Evolutionary conservation across 2,797 vertebrate species (phyloP).

Genomic region (Champsocephalus gunnari): DNA sequence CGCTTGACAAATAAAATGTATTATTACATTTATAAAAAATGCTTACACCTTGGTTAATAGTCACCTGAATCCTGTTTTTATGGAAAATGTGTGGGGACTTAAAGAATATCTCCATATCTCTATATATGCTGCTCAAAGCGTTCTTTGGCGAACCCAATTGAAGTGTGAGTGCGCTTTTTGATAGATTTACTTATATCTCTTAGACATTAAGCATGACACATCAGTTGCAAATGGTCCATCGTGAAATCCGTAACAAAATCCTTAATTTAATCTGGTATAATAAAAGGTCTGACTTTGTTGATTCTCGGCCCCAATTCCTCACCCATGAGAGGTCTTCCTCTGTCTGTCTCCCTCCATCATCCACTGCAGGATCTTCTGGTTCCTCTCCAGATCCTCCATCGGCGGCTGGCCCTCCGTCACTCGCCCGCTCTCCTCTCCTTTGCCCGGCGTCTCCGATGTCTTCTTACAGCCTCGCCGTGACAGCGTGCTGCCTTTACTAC

Average conservation of each 20-base stretch:
- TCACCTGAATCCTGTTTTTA: not conserved
- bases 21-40: not conserved
- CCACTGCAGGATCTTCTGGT: conserved; percentile 98
- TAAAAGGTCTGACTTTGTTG: too few relatives aligned
- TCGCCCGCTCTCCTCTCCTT: conserved; percentile 79
- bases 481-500: conserved; percentile 89
- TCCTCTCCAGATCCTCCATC: conserved; percentile 91
- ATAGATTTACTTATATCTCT: not conserved
- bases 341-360: conserved; percentile 96
- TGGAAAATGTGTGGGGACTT: too few relatives aligned
- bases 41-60: not conserved
- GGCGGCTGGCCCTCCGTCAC: conserved; percentile 86
- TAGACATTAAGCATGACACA: too few relatives aligned
- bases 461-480: conserved; percentile 91
- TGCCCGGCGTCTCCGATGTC: conserved; percentile 82
- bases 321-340: conserved; percentile 92
- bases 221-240: not conserved
- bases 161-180: not conserved
- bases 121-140: too few relatives aligned
- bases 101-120: too few relatives aligned
- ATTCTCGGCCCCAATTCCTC: conserved; percentile 2
- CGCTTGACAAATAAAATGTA: not conserved
- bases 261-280: too few relatives aligned
- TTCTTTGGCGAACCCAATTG: not conserved
- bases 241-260: not conserved